A percentile compares a stretch with the other conserved stretches of the same genome.
phyloP scores from a whole-genome alignment of 2,797 vertebrate species.

The Thripadectes ignobilis region DNA sequence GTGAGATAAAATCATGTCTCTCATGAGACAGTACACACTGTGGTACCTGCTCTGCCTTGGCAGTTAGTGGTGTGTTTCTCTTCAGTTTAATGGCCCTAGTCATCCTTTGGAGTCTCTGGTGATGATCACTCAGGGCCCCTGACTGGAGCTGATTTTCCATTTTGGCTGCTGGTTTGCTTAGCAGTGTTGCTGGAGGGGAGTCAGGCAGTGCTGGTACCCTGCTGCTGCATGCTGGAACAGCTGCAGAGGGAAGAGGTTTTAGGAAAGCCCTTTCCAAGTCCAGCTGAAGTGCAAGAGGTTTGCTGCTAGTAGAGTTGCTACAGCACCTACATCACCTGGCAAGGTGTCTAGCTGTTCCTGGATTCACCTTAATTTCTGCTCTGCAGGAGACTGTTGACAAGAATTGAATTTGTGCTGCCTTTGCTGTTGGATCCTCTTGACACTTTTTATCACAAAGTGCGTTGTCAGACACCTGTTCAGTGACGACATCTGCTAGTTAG shows the following conservation, averaged over 20 bases:
- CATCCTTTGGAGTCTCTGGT: not conserved
- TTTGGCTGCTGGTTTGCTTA: not conserved
- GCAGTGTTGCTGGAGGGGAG: not conserved
- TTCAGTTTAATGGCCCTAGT: not conserved
- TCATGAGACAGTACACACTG: too few relatives aligned
- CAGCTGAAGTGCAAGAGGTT: not conserved
- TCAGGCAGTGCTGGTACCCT: not conserved
- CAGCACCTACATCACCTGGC: not conserved
- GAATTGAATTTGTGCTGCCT: not conserved
- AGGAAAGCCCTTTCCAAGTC: not conserved
- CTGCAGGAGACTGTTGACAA: not conserved
- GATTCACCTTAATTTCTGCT: not conserved
- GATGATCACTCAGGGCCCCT: accelerated
- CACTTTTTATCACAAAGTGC: not conserved
- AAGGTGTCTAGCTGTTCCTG: not conserved
- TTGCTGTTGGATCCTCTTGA: not conserved
- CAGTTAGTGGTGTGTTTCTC: not conserved
- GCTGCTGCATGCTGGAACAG: not conserved
- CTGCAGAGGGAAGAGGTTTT: not conserved
- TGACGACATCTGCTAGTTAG: not conserved
- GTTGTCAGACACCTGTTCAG: not conserved
- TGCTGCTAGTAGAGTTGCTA: not conserved
- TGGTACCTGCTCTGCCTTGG: not conserved
- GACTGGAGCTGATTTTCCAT: not conserved
- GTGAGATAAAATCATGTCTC: not conserved